Base-by-base conservation (phyloP, 2,113 vertebrate genomes). In the Chloroceryle aenea region DNA sequence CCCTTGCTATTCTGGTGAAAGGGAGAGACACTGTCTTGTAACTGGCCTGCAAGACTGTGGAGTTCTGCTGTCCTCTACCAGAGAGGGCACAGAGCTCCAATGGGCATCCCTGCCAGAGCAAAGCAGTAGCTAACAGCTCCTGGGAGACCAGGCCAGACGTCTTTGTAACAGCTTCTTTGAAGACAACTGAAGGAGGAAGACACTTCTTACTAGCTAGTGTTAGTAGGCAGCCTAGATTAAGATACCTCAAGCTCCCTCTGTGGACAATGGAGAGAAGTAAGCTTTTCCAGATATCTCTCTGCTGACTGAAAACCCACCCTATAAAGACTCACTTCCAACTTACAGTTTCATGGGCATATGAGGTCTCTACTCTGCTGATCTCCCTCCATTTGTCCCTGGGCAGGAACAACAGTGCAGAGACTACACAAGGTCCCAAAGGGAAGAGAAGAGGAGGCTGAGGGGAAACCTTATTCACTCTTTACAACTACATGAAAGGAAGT, bases 1-100 rank as follows among this genome's bases (percentile, higher is more conserved):
- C 21, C 79, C 53, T 95, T 47, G 52, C 45, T 81, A 27, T 95
- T 89, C 93, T 96, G 67, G 87, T 45, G 87, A 96, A 87, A 87
- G 67, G 55, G 91, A 13, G 72, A 76, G 32, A 56, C 23, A 68
- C 86, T 74, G 27, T 22, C 61, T 61, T 8, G 0, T 82, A 29
- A 34, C n/a, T 86, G 87, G 43, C 48, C 77, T 68, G 62, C 40
- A 50, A 76, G 91, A 30, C 66, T 2, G 69, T 64, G 45, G 56
- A 58, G 19, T 36, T 75, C 22, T 68, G 64, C 47, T 67, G 30
- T 45, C 12, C 72, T 74, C 53, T 64, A 36, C 30, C 26, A 52
- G 20, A 56, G 30, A n/a, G 27, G 79, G 5, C 47, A 91, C 14
- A 14, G 22, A 40, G 68, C 34, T 94, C 72, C 72, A 80, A 17